Evolutionary conservation across 2,797 vertebrate species (phyloP).

Genomic region (Psittacula echo): DNA sequence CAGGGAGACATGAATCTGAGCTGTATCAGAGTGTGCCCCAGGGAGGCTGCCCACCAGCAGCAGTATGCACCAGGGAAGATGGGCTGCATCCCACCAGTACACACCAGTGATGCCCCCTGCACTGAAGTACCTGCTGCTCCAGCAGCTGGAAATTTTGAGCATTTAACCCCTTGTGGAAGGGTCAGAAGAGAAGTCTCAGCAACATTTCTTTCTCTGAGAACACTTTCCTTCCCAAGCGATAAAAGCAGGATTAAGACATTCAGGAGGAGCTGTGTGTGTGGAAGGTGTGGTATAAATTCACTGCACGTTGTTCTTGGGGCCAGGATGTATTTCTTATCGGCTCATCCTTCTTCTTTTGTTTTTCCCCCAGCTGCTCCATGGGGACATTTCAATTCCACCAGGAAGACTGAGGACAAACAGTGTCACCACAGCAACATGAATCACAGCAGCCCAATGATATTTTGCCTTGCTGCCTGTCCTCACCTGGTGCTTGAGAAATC

Average conservation of each 20-base stretch:
- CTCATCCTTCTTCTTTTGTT: neutral
- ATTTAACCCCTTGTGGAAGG: neutral
- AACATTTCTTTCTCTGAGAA: neutral
- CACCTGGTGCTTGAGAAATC: neutral
- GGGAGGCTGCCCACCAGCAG: neutral
- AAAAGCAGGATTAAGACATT: neutral
- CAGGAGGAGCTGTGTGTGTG: neutral
- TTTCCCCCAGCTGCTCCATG: neutral
- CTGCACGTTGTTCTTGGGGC: neutral
- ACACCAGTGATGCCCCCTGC: neutral
- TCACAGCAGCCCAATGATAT: fast-evolving
- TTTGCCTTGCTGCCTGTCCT: neutral
- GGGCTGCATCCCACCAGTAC: neutral
- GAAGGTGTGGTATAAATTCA: neutral
- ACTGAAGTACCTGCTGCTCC: neutral
- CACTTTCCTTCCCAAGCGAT: neutral
- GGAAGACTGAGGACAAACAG: neutral
- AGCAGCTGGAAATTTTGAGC: neutral
- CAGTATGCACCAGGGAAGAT: fast-evolving
- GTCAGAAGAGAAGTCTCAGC: neutral
- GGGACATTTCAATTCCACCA: neutral
- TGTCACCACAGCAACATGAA: neutral
- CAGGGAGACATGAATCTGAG: neutral
- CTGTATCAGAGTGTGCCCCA: fast-evolving
- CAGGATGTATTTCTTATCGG: neutral